Conservation (phyloP, 2,888 invertebrate species). For the Drosophila borborema region DNA sequence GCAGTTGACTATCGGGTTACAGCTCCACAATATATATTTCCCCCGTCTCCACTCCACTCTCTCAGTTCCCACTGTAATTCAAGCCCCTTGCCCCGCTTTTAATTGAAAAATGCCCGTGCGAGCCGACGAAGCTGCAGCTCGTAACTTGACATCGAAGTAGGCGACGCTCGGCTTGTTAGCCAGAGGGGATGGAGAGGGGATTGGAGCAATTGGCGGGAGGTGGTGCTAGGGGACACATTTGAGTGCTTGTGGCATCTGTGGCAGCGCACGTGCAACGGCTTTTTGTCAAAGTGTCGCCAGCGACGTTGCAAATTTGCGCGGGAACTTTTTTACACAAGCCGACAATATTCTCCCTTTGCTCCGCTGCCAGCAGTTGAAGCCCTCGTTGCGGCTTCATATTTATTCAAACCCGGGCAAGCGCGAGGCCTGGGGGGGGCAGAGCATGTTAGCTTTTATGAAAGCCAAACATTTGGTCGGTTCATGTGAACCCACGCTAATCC, state of each 20-base stretch:
- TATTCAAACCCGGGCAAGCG: constrained; percentile 48
- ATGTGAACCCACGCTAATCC: constrained; percentile 78
- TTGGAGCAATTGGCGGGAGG: too few relatives aligned
- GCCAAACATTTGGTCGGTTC: constrained; percentile 78
- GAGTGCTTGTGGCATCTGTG: constrained; percentile 39
- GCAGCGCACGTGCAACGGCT: constrained; percentile 70
- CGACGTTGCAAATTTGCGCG: constrained; percentile 74
- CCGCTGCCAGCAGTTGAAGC: neutral
- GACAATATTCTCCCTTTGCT: neutral
- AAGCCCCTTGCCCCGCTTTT: constrained; percentile 27
- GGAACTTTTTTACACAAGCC: constrained; percentile 44
- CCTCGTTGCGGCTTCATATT: constrained; percentile 48
- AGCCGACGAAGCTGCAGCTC: constrained; percentile 37
- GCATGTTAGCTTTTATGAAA: constrained; percentile 77
- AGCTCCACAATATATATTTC: constrained; percentile 46
- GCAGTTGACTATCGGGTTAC: constrained; percentile 55
- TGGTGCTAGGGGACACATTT: neutral
- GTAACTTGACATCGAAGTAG: constrained; percentile 70
- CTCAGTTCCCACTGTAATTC: neutral
- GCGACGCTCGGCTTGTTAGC: constrained; percentile 14
- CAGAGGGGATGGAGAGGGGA: neutral
- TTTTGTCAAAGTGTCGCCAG: constrained; percentile 68
- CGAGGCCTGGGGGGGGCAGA: neutral
- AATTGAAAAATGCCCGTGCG: constrained; percentile 67
- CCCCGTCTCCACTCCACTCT: neutral